Evolutionary conservation across 2,113 vertebrate species (phyloP).

Genomic region (Hyaena hyaena): DNA sequence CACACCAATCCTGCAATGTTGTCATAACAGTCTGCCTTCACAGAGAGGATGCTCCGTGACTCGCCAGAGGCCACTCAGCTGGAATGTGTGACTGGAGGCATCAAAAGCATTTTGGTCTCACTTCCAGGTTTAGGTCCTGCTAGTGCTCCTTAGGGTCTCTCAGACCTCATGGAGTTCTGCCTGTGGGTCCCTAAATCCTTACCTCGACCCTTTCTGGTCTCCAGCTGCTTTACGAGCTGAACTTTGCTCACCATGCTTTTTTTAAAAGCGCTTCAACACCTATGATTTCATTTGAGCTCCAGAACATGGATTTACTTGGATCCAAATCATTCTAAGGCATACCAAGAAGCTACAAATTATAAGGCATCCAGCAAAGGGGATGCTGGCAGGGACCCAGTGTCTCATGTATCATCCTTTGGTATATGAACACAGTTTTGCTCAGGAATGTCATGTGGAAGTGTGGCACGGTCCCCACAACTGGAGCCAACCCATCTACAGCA

Average conservation of each 20-base stretch:
- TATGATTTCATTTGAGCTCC: background rate
- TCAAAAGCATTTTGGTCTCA: background rate
- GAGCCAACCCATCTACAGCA: rapidly evolving
- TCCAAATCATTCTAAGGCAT: background rate
- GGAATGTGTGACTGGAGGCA: background rate
- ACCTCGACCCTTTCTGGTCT: background rate
- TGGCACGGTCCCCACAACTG: too few relatives aligned
- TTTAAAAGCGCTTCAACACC: background rate
- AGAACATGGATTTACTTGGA: background rate
- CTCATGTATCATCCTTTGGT: background rate
- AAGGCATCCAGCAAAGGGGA: background rate
- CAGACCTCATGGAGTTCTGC: background rate
- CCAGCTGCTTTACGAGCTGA: background rate
- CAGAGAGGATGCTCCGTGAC: background rate
- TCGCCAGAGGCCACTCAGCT: background rate
- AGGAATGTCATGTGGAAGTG: background rate
- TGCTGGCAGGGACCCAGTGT: background rate
- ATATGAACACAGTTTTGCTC: rapidly evolving
- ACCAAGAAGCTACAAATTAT: background rate
- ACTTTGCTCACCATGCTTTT: background rate
- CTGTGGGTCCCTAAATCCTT: background rate
- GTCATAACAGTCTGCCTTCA: background rate
- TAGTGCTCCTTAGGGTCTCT: background rate
- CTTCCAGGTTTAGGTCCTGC: background rate
- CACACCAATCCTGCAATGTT: background rate